These are phyloP conservation scores for Xenus cinereus DNA, from an alignment of 2,113 vertebrate species.

Conservation along the genomic window DNA sequence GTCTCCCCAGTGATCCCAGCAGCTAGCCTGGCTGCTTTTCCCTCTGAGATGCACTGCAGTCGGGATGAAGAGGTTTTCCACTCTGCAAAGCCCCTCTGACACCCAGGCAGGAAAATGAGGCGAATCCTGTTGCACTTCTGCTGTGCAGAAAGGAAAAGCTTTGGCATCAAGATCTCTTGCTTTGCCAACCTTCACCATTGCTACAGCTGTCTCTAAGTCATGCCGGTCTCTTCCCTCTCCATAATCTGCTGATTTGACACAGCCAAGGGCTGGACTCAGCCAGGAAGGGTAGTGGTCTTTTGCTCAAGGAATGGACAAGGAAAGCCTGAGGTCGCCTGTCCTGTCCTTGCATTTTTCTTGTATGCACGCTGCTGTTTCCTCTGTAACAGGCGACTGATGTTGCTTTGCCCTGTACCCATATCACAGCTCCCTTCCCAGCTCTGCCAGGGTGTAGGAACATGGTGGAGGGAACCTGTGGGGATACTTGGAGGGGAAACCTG, in stretches of 20 bases:
- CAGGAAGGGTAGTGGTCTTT: not conserved
- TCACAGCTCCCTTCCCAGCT: not conserved
- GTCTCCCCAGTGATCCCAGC: fast-evolving
- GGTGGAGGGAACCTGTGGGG: not conserved
- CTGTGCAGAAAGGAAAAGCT: not conserved
- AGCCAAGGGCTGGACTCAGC: not conserved
- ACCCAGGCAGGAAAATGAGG: not conserved
- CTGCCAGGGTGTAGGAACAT: not conserved
- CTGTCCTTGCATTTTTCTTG: not conserved
- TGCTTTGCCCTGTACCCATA: not conserved
- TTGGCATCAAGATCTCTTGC: not conserved
- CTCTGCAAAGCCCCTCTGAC: not conserved
- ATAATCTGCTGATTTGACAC: not conserved
- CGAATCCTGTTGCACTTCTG: not conserved
- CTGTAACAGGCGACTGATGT: fast-evolving
- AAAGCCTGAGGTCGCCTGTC: not conserved
- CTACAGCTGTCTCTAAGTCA: not conserved
- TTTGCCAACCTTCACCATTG: not conserved
- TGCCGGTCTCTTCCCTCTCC: not conserved
- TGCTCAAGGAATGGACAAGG: not conserved
- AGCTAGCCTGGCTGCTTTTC: not conserved
- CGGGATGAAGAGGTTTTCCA: not conserved
- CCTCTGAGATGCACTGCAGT: not conserved
- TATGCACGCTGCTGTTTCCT: not conserved
- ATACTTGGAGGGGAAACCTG: not conserved